Conservation (phyloP, 2,888 invertebrate genomes). For the Caenorhabditis afra region DNA sequence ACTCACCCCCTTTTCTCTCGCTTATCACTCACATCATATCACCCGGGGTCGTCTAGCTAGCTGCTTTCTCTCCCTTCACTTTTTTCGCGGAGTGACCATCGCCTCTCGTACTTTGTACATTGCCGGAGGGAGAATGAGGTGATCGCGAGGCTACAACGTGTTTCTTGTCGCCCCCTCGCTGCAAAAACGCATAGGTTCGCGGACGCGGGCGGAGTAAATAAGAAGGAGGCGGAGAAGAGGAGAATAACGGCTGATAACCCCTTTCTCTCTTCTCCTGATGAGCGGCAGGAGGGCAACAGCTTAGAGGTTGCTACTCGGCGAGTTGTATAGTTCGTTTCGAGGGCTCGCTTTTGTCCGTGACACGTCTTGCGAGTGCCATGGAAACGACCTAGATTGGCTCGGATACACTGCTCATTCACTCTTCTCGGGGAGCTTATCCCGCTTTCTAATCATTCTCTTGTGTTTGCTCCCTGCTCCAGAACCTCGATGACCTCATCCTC, state of each 20-base stretch:
- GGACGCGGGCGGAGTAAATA: slow-evolving; percentile 25
- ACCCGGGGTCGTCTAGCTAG: too few relatives aligned
- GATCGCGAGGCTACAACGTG: slow-evolving; percentile 35
- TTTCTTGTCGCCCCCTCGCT: slow-evolving; percentile 11
- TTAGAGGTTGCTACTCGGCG: not conserved
- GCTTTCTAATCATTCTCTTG: too few relatives aligned
- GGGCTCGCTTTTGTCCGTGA: too few relatives aligned
- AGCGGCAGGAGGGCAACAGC: slow-evolving; percentile 26
- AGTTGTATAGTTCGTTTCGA: slow-evolving; percentile 26
- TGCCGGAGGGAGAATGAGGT: slow-evolving; percentile 25
- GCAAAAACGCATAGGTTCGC: slow-evolving; percentile 36
- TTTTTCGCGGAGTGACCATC: slow-evolving; percentile 35
- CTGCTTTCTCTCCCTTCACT: slow-evolving; percentile 13
- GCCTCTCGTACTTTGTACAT: slow-evolving; percentile 49
- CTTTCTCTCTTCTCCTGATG: slow-evolving; percentile 16
- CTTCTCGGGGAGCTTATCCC: too few relatives aligned
- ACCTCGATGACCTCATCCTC: too few relatives aligned
- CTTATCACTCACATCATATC: slow-evolving; percentile 21
- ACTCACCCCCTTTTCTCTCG: slow-evolving; percentile 2
- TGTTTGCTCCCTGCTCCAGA: too few relatives aligned
- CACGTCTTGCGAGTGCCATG: too few relatives aligned
- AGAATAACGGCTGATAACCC: slow-evolving; percentile 34
- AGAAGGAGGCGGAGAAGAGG: slow-evolving; percentile 29
- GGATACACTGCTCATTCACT: too few relatives aligned
- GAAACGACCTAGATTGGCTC: too few relatives aligned